Percentiles rank a stretch among this genome's conserved stretches.
These are phyloP conservation scores for Wiebesia pumilae DNA, from an alignment of 1,140 invertebrate species.

Conservation along the genomic window DNA sequence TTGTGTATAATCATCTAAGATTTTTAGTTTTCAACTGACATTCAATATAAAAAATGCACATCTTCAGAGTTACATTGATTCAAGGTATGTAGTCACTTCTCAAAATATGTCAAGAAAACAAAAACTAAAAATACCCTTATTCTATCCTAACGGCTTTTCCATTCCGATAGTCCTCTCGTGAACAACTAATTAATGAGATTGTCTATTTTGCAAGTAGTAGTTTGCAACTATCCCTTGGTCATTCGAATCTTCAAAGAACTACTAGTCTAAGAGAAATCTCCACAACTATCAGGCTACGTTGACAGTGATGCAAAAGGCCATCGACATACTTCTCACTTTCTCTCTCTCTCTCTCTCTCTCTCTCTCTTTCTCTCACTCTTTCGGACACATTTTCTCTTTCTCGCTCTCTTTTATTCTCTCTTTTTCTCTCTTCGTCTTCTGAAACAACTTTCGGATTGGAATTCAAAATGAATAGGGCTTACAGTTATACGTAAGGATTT, in stretches of 20 bases:
- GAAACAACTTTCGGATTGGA: conserved; percentile 10
- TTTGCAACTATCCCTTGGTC: conserved; percentile 45
- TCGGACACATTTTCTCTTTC: neutral
- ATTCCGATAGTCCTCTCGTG: neutral
- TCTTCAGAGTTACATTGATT: too few species aligned
- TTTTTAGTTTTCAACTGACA: too few species aligned
- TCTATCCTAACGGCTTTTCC: neutral
- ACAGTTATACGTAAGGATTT: neutral
- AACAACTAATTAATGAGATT: conserved; percentile 55
- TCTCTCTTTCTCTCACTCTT: neutral
- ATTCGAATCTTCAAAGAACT: conserved; percentile 55
- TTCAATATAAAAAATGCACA: too few species aligned
- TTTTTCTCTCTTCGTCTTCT: neutral
- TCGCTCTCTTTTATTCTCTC: neutral
- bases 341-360: too few species aligned
- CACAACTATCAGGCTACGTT: conserved; percentile 38
- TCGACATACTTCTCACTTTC: neutral
- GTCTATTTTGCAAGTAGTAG: neutral
- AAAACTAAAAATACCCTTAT: neutral
- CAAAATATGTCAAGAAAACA: neutral
- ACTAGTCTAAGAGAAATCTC: conserved; percentile 13
- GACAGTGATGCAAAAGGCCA: neutral
- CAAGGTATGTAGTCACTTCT: neutral
- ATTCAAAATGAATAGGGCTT: neutral
- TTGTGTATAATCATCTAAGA: too few species aligned